Evolutionary conservation across 2,797 vertebrate species (phyloP).

Genomic region (Microctenopoma lineatum): DNA sequence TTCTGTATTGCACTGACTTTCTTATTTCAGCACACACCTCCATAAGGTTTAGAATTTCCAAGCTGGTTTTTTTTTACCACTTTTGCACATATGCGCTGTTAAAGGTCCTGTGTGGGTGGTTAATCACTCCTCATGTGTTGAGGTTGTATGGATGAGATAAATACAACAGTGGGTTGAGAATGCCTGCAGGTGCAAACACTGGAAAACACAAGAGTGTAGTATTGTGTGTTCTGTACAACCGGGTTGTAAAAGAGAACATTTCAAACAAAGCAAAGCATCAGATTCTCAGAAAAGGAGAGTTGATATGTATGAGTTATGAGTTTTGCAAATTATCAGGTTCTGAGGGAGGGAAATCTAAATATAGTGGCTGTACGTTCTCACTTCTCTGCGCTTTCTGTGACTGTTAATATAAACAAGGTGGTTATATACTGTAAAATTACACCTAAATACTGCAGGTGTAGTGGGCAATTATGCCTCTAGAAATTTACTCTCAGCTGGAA

Average conservation of each 20-base stretch:
- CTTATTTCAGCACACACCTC: conserved; percentile 23
- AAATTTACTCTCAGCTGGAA: conserved; percentile 17
- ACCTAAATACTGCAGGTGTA: not conserved
- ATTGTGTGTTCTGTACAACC: conserved; percentile 7
- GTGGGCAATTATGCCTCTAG: conserved; percentile 4
- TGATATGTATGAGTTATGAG: not conserved
- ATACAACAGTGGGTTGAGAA: conserved; percentile 28
- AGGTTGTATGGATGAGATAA: conserved; percentile 53
- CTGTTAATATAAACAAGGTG: conserved; percentile 11
- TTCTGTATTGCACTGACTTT: conserved; percentile 3
- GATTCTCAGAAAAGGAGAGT: conserved; percentile 1
- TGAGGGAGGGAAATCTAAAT: not conserved
- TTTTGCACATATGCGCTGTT: conserved; percentile 36
- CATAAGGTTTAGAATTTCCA: conserved; percentile 16
- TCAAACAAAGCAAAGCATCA: conserved; percentile 1
- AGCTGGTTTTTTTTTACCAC: conserved; percentile 22
- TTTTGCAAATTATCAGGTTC: not conserved
- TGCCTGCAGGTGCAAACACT: conserved; percentile 41
- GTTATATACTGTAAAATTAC: conserved; percentile 12
- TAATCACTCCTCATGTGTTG: conserved; percentile 57
- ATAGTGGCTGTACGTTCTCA: too few relatives aligned
- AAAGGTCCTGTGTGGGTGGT: conserved; percentile 63
- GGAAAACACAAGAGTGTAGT: conserved; percentile 14
- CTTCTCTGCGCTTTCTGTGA: not conserved
- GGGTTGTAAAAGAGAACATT: not conserved